These are phyloP conservation scores for Andrena chrysosceles DNA, from an alignment of 2,888 invertebrate genomes.

Conservation along the genomic window DNA sequence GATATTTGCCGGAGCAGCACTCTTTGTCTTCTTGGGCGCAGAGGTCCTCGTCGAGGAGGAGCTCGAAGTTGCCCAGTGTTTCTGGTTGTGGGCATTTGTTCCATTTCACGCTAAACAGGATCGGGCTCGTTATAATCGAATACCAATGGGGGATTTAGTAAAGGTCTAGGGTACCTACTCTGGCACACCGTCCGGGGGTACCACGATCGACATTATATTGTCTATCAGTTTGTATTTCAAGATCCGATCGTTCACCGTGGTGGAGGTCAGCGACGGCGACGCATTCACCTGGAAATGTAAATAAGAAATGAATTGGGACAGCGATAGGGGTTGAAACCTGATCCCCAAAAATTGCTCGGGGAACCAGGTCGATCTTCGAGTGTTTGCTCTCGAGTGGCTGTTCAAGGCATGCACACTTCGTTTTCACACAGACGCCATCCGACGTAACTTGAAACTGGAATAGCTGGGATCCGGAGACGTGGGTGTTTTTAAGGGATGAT, in stretches of 20 bases:
- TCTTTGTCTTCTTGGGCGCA: conserved; percentile 88
- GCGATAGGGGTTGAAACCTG: not conserved
- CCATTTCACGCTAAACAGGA: conserved; percentile 89
- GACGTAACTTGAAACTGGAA: conserved; percentile 17
- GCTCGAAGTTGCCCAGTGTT: conserved; percentile 93
- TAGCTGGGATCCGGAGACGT: not conserved
- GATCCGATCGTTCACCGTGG: conserved; percentile 97
- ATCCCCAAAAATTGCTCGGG: not conserved
- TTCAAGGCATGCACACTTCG: not conserved
- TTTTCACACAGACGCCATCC: not conserved
- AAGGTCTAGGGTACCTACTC: conserved; percentile 87
- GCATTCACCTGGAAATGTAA: conserved; percentile 91
- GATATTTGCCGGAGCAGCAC: conserved; percentile 76
- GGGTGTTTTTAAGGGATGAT: no score
- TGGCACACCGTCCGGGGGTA: conserved; percentile 95
- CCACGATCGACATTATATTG: conserved; percentile 95
- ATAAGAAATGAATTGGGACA: not conserved
- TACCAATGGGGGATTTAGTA: not conserved
- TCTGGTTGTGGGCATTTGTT: conserved; percentile 92
- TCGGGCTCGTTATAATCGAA: not conserved
- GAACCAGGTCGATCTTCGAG: not conserved
- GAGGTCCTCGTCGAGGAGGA: conserved; percentile 93
- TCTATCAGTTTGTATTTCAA: conserved; percentile 97
- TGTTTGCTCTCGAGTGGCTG: not conserved
- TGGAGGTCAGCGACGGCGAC: conserved; percentile 97